Evolutionary conservation across 2,888 invertebrate genomes (phyloP).

Genomic region (Netelia melanura): DNA sequence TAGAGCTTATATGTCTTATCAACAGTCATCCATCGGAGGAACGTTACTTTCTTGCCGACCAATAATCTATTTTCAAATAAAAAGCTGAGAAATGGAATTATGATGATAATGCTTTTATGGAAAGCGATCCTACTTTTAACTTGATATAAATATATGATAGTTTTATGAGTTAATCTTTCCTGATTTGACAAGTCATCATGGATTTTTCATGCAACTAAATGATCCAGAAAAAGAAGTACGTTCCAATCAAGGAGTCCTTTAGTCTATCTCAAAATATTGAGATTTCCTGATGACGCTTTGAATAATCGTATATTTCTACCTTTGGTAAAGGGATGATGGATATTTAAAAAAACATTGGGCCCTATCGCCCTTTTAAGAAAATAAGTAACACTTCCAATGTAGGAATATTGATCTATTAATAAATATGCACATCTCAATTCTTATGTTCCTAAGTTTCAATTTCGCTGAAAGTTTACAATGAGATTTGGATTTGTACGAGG

Average conservation of each 20-base stretch:
- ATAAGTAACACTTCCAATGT: constrained; percentile 24
- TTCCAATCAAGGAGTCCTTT: too few relatives aligned
- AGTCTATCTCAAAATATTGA: not conserved
- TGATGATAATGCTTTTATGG: too few relatives aligned
- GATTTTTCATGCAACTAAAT: too few relatives aligned
- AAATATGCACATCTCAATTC: constrained; percentile 75
- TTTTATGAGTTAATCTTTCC: too few relatives aligned
- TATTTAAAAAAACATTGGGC: not conserved
- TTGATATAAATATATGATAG: too few relatives aligned
- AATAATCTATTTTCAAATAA: not conserved
- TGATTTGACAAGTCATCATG: too few relatives aligned
- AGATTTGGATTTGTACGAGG: constrained; percentile 61
- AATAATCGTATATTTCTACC: not conserved
- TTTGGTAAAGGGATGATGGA: not conserved
- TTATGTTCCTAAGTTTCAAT: constrained; percentile 68
- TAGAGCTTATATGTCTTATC: too few relatives aligned
- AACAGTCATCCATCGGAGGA: too few relatives aligned
- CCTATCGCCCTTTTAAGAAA: not conserved
- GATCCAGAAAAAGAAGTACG: too few relatives aligned
- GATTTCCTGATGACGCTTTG: not conserved
- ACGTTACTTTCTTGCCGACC: too few relatives aligned
- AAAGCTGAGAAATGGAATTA: not conserved
- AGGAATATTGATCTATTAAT: constrained; percentile 67
- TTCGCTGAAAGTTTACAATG: constrained; percentile 71
- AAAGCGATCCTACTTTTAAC: too few relatives aligned